These are phyloP conservation scores for Petromus typicus DNA, from an alignment of 2,113 vertebrate species.

Conservation along the genomic window DNA sequence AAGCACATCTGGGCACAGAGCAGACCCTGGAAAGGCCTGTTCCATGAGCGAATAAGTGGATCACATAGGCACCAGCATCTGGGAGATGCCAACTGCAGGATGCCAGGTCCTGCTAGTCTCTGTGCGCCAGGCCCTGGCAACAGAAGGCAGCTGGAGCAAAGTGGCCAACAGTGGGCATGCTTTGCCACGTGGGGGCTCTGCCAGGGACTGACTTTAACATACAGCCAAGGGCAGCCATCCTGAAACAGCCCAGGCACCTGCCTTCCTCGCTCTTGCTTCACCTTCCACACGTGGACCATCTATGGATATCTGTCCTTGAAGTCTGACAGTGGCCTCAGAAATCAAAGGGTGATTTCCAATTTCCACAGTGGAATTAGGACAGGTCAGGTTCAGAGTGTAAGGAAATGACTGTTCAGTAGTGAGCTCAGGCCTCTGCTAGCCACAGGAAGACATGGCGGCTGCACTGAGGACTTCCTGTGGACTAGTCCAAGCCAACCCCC, in stretches of 20 bases:
- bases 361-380: rapidly evolving
- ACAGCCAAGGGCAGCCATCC: neutral
- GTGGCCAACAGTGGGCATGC: rapidly evolving
- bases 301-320: neutral
- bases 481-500: neutral
- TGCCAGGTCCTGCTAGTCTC: rapidly evolving
- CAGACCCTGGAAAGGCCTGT: neutral
- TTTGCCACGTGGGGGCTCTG: too few species aligned
- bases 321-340: neutral
- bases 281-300: neutral
- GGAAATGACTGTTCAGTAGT: neutral
- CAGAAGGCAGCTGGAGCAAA: neutral
- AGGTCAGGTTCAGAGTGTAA: neutral
- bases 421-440: neutral
- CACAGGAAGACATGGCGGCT: neutral
- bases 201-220: neutral
- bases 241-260: rapidly evolving
- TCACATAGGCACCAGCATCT: neutral
- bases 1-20: neutral
- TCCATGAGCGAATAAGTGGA: rapidly evolving
- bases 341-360: neutral
- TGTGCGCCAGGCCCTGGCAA: neutral
- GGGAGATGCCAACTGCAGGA: rapidly evolving
- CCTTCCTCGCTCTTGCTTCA: neutral
- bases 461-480: neutral